These are phyloP conservation scores for Holotrichia oblita DNA, from an alignment of 1,140 invertebrate genomes.

Conservation along the genomic window DNA sequence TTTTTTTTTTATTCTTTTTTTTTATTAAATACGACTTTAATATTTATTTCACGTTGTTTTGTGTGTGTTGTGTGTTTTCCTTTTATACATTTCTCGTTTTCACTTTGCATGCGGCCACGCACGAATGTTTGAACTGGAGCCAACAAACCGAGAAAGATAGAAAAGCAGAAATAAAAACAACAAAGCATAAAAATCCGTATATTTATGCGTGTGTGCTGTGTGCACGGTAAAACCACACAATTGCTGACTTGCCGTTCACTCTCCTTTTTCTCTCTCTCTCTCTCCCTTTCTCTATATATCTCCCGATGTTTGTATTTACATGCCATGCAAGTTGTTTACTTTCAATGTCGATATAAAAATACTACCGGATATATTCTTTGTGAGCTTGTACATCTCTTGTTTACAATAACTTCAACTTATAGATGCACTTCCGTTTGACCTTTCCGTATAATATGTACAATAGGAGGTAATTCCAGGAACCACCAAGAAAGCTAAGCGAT, in stretches of 20 bases:
- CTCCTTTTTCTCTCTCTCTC: too few relatives aligned
- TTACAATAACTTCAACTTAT: background rate
- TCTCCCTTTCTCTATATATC: too few relatives aligned
- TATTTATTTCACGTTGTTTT: constrained; percentile 10
- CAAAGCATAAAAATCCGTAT: constrained; percentile 6
- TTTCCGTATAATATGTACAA: too few relatives aligned
- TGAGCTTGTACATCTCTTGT: constrained; percentile 26
- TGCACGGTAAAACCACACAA: background rate
- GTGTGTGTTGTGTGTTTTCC: too few relatives aligned
- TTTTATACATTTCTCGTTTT: constrained; percentile 24
- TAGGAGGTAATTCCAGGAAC: background rate
- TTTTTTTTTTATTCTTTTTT: too few relatives aligned
- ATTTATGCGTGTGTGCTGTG: too few relatives aligned
- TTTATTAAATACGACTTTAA: constrained; percentile 22
- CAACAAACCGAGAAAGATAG: too few relatives aligned
- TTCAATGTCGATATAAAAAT: constrained; percentile 32
- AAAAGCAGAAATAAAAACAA: constrained; percentile 32
- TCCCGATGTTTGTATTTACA: too few relatives aligned
- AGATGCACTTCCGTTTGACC: constrained; percentile 25
- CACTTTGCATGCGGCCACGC: constrained; percentile 9
- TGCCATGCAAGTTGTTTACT: constrained; percentile 24
- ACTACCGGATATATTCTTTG: constrained; percentile 21
- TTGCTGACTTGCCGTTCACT: constrained; percentile 14
- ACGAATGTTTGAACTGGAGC: constrained; percentile 8
- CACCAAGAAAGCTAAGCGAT: background rate